A percentile compares a stretch with the other conserved stretches of the same genome.
phyloP scores from a whole-genome alignment of 2,113 vertebrate species.

The Callipepla californica region DNA sequence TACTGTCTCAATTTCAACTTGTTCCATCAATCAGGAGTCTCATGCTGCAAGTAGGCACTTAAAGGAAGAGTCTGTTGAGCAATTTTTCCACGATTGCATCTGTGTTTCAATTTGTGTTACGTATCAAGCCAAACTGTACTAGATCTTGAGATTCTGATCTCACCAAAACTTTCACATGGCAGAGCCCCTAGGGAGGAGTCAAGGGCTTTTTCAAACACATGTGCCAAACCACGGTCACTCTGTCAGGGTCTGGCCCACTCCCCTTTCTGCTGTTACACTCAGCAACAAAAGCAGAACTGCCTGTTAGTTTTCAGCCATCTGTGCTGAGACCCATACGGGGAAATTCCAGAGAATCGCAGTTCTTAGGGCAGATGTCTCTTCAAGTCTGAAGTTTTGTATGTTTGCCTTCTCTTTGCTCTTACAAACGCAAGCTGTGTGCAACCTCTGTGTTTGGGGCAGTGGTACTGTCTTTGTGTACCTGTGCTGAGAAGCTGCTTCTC shows the following conservation, averaged over 20 bases:
- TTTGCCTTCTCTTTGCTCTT: not conserved
- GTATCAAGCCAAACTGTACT: not conserved
- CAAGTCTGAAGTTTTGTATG: not conserved
- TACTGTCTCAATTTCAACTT: not conserved
- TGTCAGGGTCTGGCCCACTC: not conserved
- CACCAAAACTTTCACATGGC: not conserved
- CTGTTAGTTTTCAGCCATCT: not conserved
- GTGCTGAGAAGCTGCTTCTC: not conserved
- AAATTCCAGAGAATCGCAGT: not conserved
- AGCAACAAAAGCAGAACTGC: not conserved
- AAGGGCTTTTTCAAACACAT: not conserved
- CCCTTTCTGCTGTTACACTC: not conserved
- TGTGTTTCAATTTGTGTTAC: not conserved
- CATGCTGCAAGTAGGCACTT: not conserved
- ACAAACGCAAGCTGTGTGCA: not conserved
- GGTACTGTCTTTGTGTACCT: not conserved
- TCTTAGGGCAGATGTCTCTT: not conserved
- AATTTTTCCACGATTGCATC: not conserved
- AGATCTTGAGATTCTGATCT: not conserved
- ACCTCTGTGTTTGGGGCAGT: accelerated
- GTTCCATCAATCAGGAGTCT: not conserved
- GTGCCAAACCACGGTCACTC: not conserved
- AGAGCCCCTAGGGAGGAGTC: not conserved
- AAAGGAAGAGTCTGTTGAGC: not conserved
- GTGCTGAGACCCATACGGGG: not conserved